Evolutionary conservation across 64 coral and sea anemone species (phyloP).

Genomic region (Pocillopora verrucosa): DNA sequence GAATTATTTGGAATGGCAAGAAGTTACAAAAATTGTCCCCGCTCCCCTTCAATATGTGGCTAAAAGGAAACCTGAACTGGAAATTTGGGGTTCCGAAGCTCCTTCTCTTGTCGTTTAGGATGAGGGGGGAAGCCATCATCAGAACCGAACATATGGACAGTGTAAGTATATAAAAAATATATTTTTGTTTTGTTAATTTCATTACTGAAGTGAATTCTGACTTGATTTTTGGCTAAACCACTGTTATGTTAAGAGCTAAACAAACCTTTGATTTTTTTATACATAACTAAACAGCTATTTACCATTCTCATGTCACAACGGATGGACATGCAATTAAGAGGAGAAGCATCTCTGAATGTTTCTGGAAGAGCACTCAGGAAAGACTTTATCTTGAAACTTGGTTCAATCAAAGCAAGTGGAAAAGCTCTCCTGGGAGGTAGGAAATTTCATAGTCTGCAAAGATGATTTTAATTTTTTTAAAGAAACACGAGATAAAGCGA

Average conservation of each 20-base stretch:
- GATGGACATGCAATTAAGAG: neutral
- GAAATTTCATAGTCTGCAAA: neutral
- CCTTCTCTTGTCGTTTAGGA: neutral
- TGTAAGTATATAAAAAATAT: neutral
- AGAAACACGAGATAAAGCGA: no score
- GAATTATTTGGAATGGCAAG: conserved; percentile 6
- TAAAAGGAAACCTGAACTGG: conserved; percentile 6
- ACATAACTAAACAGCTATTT: neutral
- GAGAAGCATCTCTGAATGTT: neutral
- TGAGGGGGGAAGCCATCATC: neutral
- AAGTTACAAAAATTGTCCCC: neutral
- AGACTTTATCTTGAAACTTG: neutral
- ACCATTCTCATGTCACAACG: neutral
- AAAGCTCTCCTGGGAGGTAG: conserved; percentile 15
- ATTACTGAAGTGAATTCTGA: neutral
- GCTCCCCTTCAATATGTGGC: neutral
- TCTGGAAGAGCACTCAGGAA: neutral
- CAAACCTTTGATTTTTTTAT: no score
- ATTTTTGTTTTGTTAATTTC: no score
- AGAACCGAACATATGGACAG: neutral
- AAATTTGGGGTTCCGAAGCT: neutral
- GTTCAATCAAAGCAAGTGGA: neutral
- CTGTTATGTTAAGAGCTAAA: no score
- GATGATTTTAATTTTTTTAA: no score
- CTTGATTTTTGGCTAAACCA: no score